Base-by-base conservation (phyloP, 1,140 invertebrate genomes). In the Cydia amplana region DNA sequence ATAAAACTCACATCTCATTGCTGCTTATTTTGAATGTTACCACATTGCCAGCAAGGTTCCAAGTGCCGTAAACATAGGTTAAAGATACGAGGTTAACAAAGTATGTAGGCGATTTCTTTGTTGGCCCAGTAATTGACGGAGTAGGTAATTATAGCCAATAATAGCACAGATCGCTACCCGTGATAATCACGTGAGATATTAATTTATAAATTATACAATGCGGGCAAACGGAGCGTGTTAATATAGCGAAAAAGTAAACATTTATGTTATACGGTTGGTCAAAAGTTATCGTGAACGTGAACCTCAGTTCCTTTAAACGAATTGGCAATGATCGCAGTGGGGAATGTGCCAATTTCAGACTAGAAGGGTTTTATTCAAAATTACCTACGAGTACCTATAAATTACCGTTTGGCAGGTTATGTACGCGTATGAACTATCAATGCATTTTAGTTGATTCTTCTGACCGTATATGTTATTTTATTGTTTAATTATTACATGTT, bases 171-270 rank as follows among this genome's bases (percentile, higher is more conserved):
- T 70, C 65, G 65, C 65, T 43, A 70, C 32, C 28, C 28, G 28
- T 40, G 65, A 70, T 70, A 70, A 70, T 70, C n/a, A 20, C 65
- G 65, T 70, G n/a, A 70, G 25, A 70, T 70, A 70, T 36, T 36
- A 16, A 36, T 70, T 40, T 36, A 70, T 70, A 36, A 70, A 36
- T 36, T 36, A 70, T 36, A 32, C 65, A 70, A 70, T 70, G 16
- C 12, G 32, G 10, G 28, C n/a, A 70, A 32, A n/a, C 65, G 28
- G 32, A 60, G 55, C 55, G 55, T 23, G 55, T 23, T 60, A 23
- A 60, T 51, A 12, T 60, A 60, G 20, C 20, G 55, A 60, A 60
- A 60, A 60, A 23, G 55, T 60, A 60, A 60, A 60, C n/a, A 60
- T 60, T 60, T 23, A 6, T 60, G 55, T 20, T 12, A 23, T 9